A percentile compares a stretch with the other conserved stretches of the same genome.
Conservation (phyloP, 2,888 invertebrate species). For the Rotaria magnacalcarata region DNA sequence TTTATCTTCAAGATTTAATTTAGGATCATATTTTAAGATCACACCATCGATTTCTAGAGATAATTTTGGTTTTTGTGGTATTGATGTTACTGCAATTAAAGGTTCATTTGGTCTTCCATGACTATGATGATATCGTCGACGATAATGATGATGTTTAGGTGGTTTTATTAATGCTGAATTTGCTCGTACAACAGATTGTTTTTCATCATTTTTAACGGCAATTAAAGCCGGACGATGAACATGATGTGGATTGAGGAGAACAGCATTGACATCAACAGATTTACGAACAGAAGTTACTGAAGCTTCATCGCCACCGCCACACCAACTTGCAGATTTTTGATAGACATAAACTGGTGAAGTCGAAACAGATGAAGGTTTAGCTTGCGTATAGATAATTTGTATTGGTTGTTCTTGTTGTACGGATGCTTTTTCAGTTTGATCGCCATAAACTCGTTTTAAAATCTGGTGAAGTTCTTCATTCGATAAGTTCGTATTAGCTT, state of each 20-base stretch:
- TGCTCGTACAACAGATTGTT: not conserved
- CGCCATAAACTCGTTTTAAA: not conserved
- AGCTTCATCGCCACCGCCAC: not conserved
- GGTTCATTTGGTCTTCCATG: not conserved
- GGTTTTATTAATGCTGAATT: not conserved
- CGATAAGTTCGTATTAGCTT: not conserved
- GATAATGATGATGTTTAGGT: not conserved
- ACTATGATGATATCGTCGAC: not conserved
- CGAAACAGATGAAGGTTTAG: not conserved
- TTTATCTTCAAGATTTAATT: not conserved
- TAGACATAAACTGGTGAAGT: not conserved
- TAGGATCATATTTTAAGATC: slow-evolving; percentile 10
- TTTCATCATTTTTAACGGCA: not conserved
- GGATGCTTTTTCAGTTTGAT: not conserved
- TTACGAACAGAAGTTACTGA: not conserved
- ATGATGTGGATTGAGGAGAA: slow-evolving; percentile 15
- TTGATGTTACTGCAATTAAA: not conserved
- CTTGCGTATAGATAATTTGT: not conserved
- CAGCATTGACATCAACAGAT: not conserved
- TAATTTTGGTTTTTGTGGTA: not conserved
- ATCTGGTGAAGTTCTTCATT: not conserved
- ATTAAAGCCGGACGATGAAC: not conserved
- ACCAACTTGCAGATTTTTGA: not conserved
- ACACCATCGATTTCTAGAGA: not conserved
- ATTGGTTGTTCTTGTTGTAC: not conserved